phyloP scores from a whole-genome alignment of 2,888 invertebrate species.

The Morpho achilles region DNA sequence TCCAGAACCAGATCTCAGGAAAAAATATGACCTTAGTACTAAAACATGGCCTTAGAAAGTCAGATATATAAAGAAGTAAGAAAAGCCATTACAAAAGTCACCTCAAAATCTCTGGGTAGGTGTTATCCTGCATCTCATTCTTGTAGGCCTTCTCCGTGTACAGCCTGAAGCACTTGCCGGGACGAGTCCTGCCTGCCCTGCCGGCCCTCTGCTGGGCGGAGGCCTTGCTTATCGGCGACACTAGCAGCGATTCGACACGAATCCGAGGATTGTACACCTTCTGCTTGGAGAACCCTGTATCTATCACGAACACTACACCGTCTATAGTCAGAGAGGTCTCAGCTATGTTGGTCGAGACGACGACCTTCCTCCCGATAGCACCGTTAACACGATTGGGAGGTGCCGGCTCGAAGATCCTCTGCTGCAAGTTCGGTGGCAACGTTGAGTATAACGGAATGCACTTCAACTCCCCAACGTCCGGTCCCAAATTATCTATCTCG shows the following conservation, averaged over 20 bases:
- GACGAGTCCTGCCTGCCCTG: constrained; percentile 97
- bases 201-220: constrained; percentile 99
- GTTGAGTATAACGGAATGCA: constrained; percentile 99
- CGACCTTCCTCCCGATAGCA: constrained; percentile 93
- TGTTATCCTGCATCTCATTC: constrained; percentile 99
- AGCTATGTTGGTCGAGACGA: constrained; percentile 99
- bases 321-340: constrained; percentile 99
- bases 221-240: constrained; percentile 99
- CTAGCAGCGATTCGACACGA: constrained; percentile 97
- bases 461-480: constrained; percentile 97
- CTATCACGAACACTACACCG: constrained; percentile 99
- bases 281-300: constrained; percentile 99
- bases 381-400: constrained; percentile 95
- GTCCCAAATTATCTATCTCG: constrained; percentile 96
- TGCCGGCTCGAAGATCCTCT: constrained; percentile 97
- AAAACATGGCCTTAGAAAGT: no score
- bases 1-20: no score
- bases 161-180: constrained; percentile 97
- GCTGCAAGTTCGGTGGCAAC: constrained; percentile 97
- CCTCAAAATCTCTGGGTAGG: constrained; percentile 95
- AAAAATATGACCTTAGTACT: no score
- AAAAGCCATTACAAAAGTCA: constrained; percentile 40
- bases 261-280: constrained; percentile 94
- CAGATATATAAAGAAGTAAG: constrained; percentile 12
- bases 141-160: constrained; percentile 96